Percentiles rank a stretch among this genome's conserved stretches.
These are phyloP conservation scores for Caenorhabditis sp. DNA, from an alignment of 2,888 invertebrate species.

Conservation along the genomic window DNA sequence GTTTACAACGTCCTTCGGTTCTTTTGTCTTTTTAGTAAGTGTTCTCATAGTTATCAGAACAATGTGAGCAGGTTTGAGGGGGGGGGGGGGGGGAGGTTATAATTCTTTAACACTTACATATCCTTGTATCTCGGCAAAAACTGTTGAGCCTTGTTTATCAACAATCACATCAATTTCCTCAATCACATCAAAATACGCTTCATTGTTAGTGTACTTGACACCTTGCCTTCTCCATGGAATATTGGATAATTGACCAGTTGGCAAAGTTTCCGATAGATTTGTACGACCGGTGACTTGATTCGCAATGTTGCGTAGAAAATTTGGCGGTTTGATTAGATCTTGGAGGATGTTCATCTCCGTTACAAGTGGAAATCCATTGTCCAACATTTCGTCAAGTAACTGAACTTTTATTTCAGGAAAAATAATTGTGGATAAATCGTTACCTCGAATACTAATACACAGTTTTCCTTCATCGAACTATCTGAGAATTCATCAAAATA, in stretches of 20 bases:
- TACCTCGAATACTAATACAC: conserved; percentile 99
- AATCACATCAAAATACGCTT: conserved; percentile 98
- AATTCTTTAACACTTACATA: conserved; percentile 86
- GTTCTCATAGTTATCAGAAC: too few species aligned
- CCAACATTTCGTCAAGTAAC: conserved; percentile 97
- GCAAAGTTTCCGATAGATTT: conserved; percentile 79
- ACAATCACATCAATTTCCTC: conserved; percentile 88
- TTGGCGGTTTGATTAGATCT: conserved; percentile 97
- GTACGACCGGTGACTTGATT: conserved; percentile 80
- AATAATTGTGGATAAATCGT: too few species aligned
- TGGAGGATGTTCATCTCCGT: conserved; percentile 98
- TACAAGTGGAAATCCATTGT: conserved; percentile 97
- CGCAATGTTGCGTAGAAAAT: conserved; percentile 92
- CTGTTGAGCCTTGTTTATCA: conserved; percentile 93
- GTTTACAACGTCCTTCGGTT: too few species aligned
- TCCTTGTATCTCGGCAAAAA: conserved; percentile 99
- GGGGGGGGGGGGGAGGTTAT: too few species aligned
- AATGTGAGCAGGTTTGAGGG: too few species aligned
- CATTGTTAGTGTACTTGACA: conserved; percentile 98
- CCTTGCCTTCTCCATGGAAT: conserved; percentile 93
- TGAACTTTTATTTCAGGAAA: too few species aligned
- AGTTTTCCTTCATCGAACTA: conserved; percentile 94
- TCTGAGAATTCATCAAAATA: conserved; percentile 98
- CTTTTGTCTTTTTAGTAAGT: too few species aligned
- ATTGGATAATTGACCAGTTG: conserved; percentile 95